Conservation (phyloP, 2,113 vertebrate genomes). For the Clarias magur region DNA sequence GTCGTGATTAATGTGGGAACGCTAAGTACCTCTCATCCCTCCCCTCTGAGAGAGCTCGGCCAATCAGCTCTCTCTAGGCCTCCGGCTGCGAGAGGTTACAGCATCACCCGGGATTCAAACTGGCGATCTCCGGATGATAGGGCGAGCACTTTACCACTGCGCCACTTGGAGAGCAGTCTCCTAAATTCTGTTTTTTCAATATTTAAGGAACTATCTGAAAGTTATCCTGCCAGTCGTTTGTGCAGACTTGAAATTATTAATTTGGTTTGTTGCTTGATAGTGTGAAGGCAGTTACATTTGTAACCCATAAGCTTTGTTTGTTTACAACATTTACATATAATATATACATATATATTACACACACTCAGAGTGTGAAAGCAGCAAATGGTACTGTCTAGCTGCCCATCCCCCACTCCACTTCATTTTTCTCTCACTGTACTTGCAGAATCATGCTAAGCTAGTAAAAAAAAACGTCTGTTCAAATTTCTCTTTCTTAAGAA, state of each 20-base stretch:
- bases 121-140: no score
- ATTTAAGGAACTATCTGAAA: background rate
- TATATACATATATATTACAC: no score
- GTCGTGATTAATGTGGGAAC: no score
- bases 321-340: background rate
- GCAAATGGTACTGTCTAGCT: slow-evolving; percentile 32
- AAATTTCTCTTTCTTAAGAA: slow-evolving; percentile 4
- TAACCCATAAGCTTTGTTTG: background rate
- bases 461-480: background rate
- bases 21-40: no score
- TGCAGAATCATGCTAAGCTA: slow-evolving; percentile 15
- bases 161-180: background rate
- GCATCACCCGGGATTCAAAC: no score
- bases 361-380: no score
- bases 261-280: background rate
- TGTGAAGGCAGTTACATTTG: background rate
- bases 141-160: no score
- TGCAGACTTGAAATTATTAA: background rate
- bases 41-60: no score
- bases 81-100: no score
- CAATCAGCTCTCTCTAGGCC: no score
- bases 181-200: background rate
- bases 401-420: slow-evolving; percentile 35
- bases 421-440: background rate
- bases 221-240: background rate